phyloP scores from a whole-genome alignment of 2,797 vertebrate species.

The Dermochelys coriacea region DNA sequence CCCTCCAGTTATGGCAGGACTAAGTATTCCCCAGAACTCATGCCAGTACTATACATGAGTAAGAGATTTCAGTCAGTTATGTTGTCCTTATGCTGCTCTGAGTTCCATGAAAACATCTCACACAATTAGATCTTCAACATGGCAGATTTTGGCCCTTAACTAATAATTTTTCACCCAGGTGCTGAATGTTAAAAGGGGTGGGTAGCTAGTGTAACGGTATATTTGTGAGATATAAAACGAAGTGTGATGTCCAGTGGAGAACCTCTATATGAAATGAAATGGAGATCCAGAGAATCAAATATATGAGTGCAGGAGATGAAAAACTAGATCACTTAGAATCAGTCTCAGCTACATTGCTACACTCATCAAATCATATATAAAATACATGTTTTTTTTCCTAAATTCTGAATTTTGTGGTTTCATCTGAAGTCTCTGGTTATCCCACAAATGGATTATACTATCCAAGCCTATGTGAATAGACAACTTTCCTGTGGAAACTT shows the following conservation, averaged over 20 bases:
- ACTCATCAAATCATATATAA: background rate
- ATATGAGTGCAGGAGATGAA: background rate
- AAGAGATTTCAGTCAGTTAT: background rate
- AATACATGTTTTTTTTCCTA: slow-evolving; percentile 11
- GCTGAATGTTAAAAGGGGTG: background rate
- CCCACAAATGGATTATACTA: background rate
- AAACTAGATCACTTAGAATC: slow-evolving; percentile 13
- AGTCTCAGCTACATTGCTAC: background rate
- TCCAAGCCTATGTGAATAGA: slow-evolving; percentile 23
- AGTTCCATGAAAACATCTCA: background rate
- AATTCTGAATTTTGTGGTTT: slow-evolving; percentile 58
- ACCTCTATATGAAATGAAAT: background rate
- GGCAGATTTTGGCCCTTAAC: background rate
- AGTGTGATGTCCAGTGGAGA: background rate
- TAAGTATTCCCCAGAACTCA: background rate
- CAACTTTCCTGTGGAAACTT: background rate
- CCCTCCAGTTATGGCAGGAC: background rate
- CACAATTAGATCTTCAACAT: background rate
- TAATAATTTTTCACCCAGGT: background rate
- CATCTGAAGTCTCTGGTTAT: slow-evolving; percentile 45
- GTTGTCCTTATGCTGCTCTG: background rate
- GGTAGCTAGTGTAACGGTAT: background rate
- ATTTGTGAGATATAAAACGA: background rate
- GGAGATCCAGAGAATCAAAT: background rate
- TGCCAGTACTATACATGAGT: background rate